Conservation (phyloP, 1,140 invertebrate species). For the Bombus balteatus region DNA sequence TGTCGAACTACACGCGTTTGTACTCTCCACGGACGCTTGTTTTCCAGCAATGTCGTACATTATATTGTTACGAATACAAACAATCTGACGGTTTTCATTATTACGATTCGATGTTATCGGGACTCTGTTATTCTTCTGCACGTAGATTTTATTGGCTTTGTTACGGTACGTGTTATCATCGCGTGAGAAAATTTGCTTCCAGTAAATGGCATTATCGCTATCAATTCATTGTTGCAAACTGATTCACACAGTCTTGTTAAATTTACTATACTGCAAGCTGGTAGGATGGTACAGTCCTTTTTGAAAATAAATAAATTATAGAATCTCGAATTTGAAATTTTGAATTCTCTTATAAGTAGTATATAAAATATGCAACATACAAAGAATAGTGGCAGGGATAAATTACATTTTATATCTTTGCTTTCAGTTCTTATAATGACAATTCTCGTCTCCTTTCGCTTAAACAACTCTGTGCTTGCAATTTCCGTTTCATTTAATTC, state of each 20-base stretch:
- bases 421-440: too few relatives aligned
- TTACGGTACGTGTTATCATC: neutral
- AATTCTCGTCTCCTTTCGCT: too few relatives aligned
- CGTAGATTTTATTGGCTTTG: neutral
- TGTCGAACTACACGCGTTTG: neutral
- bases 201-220: neutral
- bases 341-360: too few relatives aligned
- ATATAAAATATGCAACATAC: too few relatives aligned
- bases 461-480: too few relatives aligned
- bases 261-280: neutral
- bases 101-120: neutral
- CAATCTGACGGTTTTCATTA: neutral
- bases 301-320: too few relatives aligned
- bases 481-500: neutral
- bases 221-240: neutral
- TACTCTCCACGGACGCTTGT: neutral
- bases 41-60: neutral
- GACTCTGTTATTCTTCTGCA: neutral
- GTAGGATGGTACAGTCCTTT: too few relatives aligned
- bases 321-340: too few relatives aligned
- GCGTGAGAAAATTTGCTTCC: neutral
- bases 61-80: constrained; percentile 7
- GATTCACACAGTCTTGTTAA: neutral
- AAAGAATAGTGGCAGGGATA: too few relatives aligned
- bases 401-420: too few relatives aligned